Evolutionary conservation across 2,888 invertebrate species (phyloP).

Genomic region (Mimachlamys varia): DNA sequence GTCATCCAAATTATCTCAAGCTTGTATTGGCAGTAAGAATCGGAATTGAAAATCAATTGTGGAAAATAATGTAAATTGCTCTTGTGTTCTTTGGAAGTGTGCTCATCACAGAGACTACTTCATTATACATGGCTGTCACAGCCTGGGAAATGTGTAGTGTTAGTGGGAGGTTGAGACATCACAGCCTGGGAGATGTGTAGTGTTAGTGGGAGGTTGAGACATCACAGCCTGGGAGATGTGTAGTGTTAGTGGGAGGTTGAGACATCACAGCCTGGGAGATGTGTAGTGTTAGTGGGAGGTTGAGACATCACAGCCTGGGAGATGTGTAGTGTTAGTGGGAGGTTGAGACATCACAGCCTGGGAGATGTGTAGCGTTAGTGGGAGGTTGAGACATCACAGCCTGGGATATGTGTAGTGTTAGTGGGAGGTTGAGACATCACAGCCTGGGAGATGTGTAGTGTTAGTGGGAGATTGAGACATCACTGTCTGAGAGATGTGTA

Average conservation of each 20-base stretch:
- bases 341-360: neutral
- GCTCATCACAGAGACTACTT: neutral
- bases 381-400: neutral
- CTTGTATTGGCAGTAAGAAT: conserved; percentile 31
- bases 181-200: neutral
- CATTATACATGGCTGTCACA: conserved; percentile 11
- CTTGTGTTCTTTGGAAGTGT: conserved; percentile 7
- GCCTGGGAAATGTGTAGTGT: neutral
- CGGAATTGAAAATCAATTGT: conserved; percentile 33
- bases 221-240: neutral
- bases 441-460: neutral
- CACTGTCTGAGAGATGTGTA: neutral
- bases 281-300: neutral
- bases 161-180: neutral
- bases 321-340: neutral
- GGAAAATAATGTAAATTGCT: conserved; percentile 36
- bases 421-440: neutral
- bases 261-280: conserved; percentile 3
- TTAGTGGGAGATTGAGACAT: neutral
- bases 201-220: neutral
- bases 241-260: neutral
- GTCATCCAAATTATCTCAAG: conserved; percentile 3
- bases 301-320: neutral
- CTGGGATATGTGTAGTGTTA: neutral
- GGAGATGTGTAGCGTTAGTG: neutral